phyloP scores from a whole-genome alignment of 2,797 vertebrate species.

The Percopsis omiscomaycus region DNA sequence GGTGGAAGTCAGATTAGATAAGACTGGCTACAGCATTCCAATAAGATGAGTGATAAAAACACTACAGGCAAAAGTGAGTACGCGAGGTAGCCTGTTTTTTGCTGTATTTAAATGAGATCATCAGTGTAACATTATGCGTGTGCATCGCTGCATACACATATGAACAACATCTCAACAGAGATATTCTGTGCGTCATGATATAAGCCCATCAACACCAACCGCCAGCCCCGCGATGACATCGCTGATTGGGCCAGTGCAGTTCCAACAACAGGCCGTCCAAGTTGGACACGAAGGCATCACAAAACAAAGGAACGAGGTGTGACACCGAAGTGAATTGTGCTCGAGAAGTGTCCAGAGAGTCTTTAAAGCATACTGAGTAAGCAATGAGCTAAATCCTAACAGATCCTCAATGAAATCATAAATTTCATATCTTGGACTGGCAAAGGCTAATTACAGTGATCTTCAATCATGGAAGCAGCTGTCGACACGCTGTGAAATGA shows the following conservation, averaged over 20 bases:
- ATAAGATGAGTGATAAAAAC: not conserved
- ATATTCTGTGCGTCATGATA: slow-evolving; percentile 31
- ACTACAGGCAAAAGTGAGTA: slow-evolving; percentile 4
- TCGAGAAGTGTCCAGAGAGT: slow-evolving; percentile 46
- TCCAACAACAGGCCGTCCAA: slow-evolving; percentile 36
- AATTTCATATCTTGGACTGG: slow-evolving; percentile 63
- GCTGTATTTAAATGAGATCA: not conserved
- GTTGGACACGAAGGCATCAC: slow-evolving; percentile 28
- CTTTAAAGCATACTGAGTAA: slow-evolving; percentile 48
- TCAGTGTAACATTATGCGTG: not conserved
- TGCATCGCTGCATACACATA: too few relatives aligned
- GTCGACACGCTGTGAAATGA: slow-evolving; percentile 56
- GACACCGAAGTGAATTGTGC: slow-evolving; percentile 37
- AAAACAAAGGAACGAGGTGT: slow-evolving; percentile 67
- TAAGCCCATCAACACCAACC: slow-evolving; percentile 26
- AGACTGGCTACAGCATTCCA: too few relatives aligned
- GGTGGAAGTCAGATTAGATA: too few relatives aligned
- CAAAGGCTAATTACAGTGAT: slow-evolving; percentile 48
- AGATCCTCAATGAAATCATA: slow-evolving; percentile 54
- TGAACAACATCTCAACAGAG: not conserved
- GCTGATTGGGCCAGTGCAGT: slow-evolving; percentile 46
- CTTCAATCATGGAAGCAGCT: slow-evolving; percentile 42
- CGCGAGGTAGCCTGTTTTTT: not conserved
- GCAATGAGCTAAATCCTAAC: slow-evolving; percentile 46
- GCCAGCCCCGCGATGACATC: slow-evolving; percentile 51